Evolutionary conservation across 1,140 invertebrate genomes (phyloP).

Genomic region (Copidosoma floridanum): DNA sequence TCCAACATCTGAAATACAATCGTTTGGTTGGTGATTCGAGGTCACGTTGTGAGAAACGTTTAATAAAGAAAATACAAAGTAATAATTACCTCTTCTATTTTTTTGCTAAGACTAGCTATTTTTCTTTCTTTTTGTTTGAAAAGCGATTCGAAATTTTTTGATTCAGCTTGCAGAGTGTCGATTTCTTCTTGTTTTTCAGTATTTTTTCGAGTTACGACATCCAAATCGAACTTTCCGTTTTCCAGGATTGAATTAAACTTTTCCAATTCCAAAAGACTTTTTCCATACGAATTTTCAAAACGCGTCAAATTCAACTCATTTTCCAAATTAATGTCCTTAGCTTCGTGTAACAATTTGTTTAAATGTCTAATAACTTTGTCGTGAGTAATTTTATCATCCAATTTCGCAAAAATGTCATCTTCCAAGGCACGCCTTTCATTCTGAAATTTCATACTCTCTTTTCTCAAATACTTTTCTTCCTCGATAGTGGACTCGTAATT

Average conservation of each 20-base stretch:
- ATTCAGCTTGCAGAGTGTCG: constrained; percentile 50
- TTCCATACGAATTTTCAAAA: constrained; percentile 65
- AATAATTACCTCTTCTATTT: constrained; percentile 56
- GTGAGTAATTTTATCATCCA: constrained; percentile 68
- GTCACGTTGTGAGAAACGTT: too few relatives aligned
- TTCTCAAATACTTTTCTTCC: constrained; percentile 46
- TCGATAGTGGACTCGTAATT: constrained; percentile 39
- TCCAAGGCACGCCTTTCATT: constrained; percentile 62
- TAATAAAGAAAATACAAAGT: constrained; percentile 13
- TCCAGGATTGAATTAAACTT: constrained; percentile 50
- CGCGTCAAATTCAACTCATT: constrained; percentile 62
- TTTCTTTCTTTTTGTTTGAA: constrained; percentile 59
- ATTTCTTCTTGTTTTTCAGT: constrained; percentile 56
- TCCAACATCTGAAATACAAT: constrained; percentile 38
- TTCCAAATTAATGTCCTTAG: constrained; percentile 49
- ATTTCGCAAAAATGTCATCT: constrained; percentile 62
- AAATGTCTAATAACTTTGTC: constrained; percentile 60
- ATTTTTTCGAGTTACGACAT: constrained; percentile 55
- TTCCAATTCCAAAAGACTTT: constrained; percentile 63
- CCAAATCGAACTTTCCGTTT: constrained; percentile 51
- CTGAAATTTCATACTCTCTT: constrained; percentile 57
- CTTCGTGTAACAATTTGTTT: constrained; percentile 54
- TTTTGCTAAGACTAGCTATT: constrained; percentile 58
- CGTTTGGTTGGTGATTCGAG: background rate
- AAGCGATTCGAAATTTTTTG: constrained; percentile 38